Conservation (phyloP, 2,888 invertebrate genomes). For the Nephrotoma appendiculata region DNA sequence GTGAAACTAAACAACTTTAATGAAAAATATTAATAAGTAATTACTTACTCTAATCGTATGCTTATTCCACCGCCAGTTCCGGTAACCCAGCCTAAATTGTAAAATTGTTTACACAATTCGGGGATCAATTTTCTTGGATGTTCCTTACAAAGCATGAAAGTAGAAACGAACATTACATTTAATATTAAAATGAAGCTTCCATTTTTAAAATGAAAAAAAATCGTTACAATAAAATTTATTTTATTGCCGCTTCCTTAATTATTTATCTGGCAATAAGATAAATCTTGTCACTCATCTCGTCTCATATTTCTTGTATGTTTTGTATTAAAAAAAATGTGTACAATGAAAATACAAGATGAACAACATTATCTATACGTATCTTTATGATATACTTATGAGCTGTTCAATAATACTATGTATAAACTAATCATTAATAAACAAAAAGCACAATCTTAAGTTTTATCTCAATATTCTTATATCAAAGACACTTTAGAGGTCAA, state of each 20-base stretch:
- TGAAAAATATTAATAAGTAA: not conserved
- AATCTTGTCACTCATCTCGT: not conserved
- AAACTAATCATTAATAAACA: not conserved
- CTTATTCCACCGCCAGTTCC: conserved; percentile 95
- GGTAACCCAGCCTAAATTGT: conserved; percentile 88
- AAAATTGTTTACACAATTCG: conserved; percentile 78
- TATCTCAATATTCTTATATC: not conserved
- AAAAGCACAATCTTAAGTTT: not conserved
- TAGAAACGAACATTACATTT: not conserved
- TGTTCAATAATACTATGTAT: not conserved
- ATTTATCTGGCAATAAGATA: not conserved
- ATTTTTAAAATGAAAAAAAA: conserved; percentile 4
- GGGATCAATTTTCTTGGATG: conserved; percentile 79
- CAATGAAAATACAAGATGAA: not conserved
- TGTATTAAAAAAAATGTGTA: not conserved
- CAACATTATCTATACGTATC: not conserved
- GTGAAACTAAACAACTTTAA: not conserved
- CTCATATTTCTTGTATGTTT: not conserved
- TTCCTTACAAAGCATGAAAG: conserved; percentile 35
- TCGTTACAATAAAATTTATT: conserved; percentile 1
- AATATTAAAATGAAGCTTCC: conserved; percentile 8
- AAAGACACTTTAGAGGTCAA: not conserved
- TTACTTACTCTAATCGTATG: conserved; percentile 63
- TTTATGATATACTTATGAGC: not conserved
- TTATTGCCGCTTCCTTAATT: not conserved